Conservation (phyloP, 2,888 invertebrate species). For the Mystacides longicornis region DNA sequence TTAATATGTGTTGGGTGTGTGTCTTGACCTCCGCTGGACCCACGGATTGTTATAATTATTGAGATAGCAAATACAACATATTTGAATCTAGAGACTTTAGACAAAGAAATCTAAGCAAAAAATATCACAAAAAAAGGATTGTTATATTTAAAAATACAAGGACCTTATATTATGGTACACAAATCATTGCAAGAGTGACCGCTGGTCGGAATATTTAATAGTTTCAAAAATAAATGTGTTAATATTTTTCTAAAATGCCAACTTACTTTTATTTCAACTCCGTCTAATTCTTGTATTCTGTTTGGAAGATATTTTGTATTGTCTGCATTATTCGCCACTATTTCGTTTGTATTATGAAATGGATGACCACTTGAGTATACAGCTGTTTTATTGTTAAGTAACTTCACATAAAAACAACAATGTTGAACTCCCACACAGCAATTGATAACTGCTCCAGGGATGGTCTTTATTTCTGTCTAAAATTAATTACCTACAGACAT, state of each 20-base stretch:
- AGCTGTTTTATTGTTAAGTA: conserved; percentile 56
- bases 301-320: conserved; percentile 30
- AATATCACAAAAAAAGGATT: no score
- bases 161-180: no score
- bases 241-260: background rate
- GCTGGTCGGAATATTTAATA: no score
- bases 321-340: conserved; percentile 26
- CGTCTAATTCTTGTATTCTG: conserved; percentile 13
- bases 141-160: no score
- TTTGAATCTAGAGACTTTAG: no score
- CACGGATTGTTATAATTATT: no score
- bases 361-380: conserved; percentile 60
- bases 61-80: no score
- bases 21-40: no score
- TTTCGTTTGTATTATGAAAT: background rate
- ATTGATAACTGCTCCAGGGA: conserved; percentile 50
- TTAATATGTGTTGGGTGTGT: no score
- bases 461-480: conserved; percentile 38
- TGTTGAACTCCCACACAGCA: conserved; percentile 55
- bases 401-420: conserved; percentile 54
- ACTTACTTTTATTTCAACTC: conserved; percentile 8
- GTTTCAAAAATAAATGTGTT: no score
- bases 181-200: no score
- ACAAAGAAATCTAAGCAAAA: no score
- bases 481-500: background rate